Percentiles rank a stretch among this genome's conserved stretches.
phyloP scores from a whole-genome alignment of 2,888 invertebrate species.

The Smittia sp. region DNA sequence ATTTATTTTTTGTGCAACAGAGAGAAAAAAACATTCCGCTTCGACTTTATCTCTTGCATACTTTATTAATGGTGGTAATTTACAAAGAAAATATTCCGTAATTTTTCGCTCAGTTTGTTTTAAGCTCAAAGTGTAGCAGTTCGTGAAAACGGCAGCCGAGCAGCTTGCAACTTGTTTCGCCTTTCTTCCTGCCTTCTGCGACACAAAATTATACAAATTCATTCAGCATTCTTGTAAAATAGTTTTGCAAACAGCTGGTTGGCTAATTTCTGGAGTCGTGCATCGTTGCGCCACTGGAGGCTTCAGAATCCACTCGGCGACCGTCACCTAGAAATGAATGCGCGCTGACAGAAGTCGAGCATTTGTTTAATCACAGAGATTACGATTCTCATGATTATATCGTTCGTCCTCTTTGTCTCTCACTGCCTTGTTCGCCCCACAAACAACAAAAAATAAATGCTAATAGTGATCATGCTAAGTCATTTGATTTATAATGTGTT shows the following conservation, averaged over 20 bases:
- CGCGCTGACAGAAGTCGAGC: neutral
- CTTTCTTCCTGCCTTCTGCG: neutral
- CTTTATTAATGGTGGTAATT: neutral
- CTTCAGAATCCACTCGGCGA: too few species aligned
- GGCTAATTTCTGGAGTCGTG: neutral
- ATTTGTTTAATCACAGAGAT: neutral
- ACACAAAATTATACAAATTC: too few species aligned
- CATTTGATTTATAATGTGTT: slow-evolving; percentile 9
- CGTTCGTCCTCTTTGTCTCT: neutral
- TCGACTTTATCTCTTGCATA: neutral
- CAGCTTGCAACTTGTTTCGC: neutral
- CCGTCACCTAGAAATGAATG: too few species aligned
- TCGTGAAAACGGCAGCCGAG: neutral
- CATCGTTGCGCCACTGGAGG: too few species aligned
- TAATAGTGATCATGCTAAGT: neutral
- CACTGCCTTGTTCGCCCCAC: neutral
- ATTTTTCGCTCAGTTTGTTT: neutral
- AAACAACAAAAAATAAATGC: neutral
- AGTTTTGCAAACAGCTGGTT: neutral
- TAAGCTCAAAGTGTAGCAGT: too few species aligned
- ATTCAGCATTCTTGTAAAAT: too few species aligned
- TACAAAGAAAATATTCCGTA: neutral
- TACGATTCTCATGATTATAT: neutral
- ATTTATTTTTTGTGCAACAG: neutral
- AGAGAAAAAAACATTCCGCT: neutral